A percentile compares a stretch with the other conserved stretches of the same genome.
Evolutionary conservation across 1,140 invertebrate species (phyloP).

Genomic region (Lepidotrigona ventralis): DNA sequence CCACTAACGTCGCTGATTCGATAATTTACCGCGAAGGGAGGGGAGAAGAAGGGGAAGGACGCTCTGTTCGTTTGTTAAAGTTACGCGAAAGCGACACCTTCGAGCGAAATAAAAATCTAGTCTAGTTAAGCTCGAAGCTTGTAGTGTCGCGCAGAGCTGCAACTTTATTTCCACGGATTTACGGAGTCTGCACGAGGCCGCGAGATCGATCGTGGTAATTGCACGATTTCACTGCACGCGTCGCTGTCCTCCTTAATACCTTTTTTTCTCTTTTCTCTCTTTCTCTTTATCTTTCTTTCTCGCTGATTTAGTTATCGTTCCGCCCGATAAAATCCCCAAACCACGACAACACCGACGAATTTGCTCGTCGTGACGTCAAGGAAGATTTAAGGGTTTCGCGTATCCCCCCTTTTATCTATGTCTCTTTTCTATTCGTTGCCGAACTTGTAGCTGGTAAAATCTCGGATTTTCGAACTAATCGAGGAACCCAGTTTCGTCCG

Average conservation of each 20-base stretch:
- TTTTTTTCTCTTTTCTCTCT: not conserved
- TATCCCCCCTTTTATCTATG: not conserved
- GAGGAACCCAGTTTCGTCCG: not conserved
- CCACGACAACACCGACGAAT: not conserved
- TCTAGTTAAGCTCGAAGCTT: not conserved
- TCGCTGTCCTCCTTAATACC: conserved; percentile 14
- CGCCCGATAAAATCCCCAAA: conserved; percentile 15
- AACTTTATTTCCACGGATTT: conserved; percentile 6
- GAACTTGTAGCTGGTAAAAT: conserved; percentile 29
- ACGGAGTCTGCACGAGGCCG: not conserved
- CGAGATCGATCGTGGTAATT: conserved; percentile 18
- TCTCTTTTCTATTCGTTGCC: not conserved
- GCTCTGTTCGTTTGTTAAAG: not conserved
- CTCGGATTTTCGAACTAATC: conserved; percentile 39
- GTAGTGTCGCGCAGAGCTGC: not conserved
- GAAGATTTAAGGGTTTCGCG: conserved; percentile 18
- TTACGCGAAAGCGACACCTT: not conserved
- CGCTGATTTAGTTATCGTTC: conserved; percentile 32
- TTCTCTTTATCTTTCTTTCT: too few relatives aligned
- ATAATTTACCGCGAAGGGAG: not conserved
- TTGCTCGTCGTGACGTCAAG: conserved; percentile 9
- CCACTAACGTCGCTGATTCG: not conserved
- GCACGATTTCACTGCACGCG: conserved; percentile 3
- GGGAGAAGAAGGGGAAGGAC: not conserved
- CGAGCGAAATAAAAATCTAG: not conserved